Evolutionary conservation across 1,140 invertebrate genomes (phyloP).

Genomic region (Anastrepha ludens): DNA sequence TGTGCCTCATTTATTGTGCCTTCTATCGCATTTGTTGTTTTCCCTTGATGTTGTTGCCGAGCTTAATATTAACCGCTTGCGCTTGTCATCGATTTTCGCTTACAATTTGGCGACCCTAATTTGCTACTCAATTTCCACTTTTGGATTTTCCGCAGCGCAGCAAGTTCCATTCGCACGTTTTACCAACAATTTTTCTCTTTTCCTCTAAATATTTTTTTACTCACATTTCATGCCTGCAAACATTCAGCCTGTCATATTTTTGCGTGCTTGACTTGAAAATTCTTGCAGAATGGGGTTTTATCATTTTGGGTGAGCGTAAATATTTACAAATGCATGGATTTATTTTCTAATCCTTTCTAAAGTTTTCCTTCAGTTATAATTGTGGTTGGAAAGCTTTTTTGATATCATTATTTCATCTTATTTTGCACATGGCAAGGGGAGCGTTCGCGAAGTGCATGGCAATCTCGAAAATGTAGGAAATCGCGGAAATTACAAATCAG

Average conservation of each 20-base stretch:
- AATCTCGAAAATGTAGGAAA: not conserved
- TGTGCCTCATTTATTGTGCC: not conserved
- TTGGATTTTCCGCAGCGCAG: slow-evolving; percentile 3
- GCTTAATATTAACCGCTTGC: not conserved
- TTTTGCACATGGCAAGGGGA: not conserved
- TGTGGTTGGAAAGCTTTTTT: not conserved
- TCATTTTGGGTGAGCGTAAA: not conserved
- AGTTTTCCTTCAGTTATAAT: not conserved
- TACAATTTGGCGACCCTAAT: slow-evolving; percentile 34
- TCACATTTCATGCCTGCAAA: not conserved
- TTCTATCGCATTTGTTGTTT: not conserved
- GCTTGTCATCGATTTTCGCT: slow-evolving; percentile 24
- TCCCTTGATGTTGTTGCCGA: not conserved
- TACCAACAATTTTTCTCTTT: not conserved
- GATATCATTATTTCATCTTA: not conserved
- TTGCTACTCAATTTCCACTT: slow-evolving; percentile 43
- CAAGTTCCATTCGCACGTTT: slow-evolving; percentile 16
- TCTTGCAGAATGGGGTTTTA: not conserved
- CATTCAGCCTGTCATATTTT: not conserved
- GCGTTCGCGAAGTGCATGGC: not conserved
- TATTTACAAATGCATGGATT: slow-evolving; percentile 44
- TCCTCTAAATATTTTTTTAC: not conserved
- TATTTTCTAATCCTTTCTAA: not conserved
- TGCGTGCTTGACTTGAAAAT: not conserved
- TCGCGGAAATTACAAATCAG: not conserved